Evolutionary conservation across 2,113 vertebrate species (phyloP).

Genomic region (Tonatia bakeri): DNA sequence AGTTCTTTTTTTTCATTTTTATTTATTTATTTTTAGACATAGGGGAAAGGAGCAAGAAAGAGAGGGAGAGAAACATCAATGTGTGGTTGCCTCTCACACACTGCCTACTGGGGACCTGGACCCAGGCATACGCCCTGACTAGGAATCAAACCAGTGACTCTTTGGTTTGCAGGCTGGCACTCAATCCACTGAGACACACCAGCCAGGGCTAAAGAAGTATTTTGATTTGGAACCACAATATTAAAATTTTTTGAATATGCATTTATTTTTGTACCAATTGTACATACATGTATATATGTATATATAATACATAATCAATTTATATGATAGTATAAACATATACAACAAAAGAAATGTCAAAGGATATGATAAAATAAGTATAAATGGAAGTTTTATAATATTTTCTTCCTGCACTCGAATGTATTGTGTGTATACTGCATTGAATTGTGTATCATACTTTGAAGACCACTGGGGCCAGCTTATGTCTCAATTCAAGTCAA

Average conservation of each 20-base stretch:
- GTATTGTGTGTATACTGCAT: background rate
- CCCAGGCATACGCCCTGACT: too few species aligned
- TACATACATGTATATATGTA: background rate
- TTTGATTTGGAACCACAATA: background rate
- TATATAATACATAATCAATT: background rate
- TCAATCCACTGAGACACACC: too few species aligned
- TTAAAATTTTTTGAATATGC: background rate
- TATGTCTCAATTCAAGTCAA: background rate
- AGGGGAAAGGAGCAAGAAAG: too few species aligned
- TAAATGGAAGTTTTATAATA: background rate
- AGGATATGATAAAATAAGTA: background rate
- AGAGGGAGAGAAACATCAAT: too few species aligned
- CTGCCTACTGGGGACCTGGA: too few species aligned
- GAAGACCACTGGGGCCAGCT: background rate
- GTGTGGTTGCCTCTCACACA: too few species aligned
- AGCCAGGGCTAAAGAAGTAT: background rate
- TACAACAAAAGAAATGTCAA: conserved; percentile 10
- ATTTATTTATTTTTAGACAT: too few species aligned
- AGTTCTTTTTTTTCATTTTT: too few species aligned
- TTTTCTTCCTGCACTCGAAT: background rate
- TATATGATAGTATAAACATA: background rate
- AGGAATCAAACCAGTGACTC: too few species aligned
- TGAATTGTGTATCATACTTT: background rate
- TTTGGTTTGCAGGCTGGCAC: too few species aligned
- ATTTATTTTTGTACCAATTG: background rate